Percentiles rank a stretch among this genome's conserved stretches.
Evolutionary conservation across 2,797 vertebrate genomes (phyloP).

Genomic region (Atherinosoma microstoma): DNA sequence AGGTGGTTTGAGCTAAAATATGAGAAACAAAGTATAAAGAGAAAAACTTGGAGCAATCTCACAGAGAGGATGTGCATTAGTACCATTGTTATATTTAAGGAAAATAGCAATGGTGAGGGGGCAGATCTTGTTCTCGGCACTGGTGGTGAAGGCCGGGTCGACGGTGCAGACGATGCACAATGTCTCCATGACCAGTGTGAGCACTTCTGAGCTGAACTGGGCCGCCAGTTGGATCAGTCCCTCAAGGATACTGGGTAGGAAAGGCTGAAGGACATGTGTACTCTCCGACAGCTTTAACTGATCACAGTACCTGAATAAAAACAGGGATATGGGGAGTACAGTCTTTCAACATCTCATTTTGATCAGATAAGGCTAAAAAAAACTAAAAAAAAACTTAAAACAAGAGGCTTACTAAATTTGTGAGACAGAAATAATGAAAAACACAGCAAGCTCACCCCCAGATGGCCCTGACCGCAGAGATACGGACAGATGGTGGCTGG

Average conservation of each 20-base stretch:
- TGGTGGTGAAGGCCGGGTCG: conserved; percentile 93
- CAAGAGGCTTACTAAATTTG: too few species aligned
- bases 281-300: conserved; percentile 97
- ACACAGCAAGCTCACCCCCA: conserved; percentile 91
- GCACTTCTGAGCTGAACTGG: conserved; percentile 98
- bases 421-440: not conserved
- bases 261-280: conserved; percentile 94
- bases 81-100: conserved; percentile 98
- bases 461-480: conserved; percentile 96
- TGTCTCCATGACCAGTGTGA: conserved; percentile 98
- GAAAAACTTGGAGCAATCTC: not conserved
- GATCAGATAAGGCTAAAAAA: not conserved
- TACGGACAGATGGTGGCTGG: conserved; percentile 95
- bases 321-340: not conserved
- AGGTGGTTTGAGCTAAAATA: not conserved
- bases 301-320: conserved; percentile 90
- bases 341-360: not conserved
- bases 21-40: not conserved
- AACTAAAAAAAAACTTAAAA: too few species aligned
- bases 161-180: conserved; percentile 98
- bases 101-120: conserved; percentile 98
- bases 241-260: conserved; percentile 94
- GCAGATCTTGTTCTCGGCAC: conserved; percentile 95
- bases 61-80: not conserved
- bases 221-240: conserved; percentile 95